These are phyloP conservation scores for Trissolcus basalis DNA, from an alignment of 1,140 invertebrate genomes.

Conservation along the genomic window DNA sequence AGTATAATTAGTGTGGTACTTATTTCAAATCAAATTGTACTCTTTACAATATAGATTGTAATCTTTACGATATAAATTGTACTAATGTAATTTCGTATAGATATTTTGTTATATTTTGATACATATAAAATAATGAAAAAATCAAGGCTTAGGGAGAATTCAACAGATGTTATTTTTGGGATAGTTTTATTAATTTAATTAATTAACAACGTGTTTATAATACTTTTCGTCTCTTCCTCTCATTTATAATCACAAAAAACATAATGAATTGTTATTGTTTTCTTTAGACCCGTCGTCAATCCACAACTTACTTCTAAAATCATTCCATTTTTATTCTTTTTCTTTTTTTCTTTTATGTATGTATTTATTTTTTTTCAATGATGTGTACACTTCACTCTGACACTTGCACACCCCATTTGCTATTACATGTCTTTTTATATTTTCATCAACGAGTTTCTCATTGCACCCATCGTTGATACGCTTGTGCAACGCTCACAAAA, in stretches of 20 bases:
- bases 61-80: too few relatives aligned
- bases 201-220: conserved; percentile 77
- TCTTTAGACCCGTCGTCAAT: conserved; percentile 74
- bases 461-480: conserved; percentile 61
- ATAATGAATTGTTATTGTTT: conserved; percentile 76
- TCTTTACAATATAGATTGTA: too few relatives aligned
- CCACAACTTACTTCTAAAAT: conserved; percentile 69
- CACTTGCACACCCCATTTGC: conserved; percentile 54
- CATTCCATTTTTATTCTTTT: conserved; percentile 61
- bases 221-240: conserved; percentile 75
- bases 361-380: too few relatives aligned
- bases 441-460: conserved; percentile 46
- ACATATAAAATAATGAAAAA: conserved; percentile 2
- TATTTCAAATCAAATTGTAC: too few relatives aligned
- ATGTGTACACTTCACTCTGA: conserved; percentile 63
- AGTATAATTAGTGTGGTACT: too few relatives aligned
- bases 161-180: conserved; percentile 67
- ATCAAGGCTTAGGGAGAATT: conserved; percentile 10
- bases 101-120: too few relatives aligned
- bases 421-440: conserved; percentile 33
- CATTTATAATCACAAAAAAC: conserved; percentile 76
- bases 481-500: conserved; percentile 63
- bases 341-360: too few relatives aligned
- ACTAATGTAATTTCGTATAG: too few relatives aligned
- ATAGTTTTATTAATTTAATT: conserved; percentile 77